Percentiles rank a stretch among this genome's conserved stretches.
phyloP scores from a whole-genome alignment of 1,140 invertebrate genomes.

The Carposina sasakii region DNA sequence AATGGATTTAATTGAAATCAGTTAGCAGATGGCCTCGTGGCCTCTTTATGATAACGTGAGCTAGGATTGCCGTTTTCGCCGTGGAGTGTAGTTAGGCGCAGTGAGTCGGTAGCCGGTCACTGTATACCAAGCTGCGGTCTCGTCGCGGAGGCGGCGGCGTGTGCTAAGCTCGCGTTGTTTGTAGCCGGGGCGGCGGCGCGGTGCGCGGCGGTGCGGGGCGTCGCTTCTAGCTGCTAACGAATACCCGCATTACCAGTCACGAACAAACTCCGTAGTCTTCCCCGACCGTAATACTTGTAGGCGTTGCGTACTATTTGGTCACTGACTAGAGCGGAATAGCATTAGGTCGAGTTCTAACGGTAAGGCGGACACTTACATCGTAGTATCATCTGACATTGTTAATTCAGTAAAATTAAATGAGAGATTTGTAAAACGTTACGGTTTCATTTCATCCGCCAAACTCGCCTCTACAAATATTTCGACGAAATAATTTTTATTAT shows the following conservation, averaged over 20 bases:
- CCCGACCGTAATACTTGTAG: background rate
- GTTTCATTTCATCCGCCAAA: slow-evolving; percentile 18
- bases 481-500: too few species aligned
- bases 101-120: too few species aligned
- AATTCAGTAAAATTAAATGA: slow-evolving; percentile 23
- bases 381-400: background rate
- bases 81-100: too few species aligned
- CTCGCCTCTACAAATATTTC: background rate
- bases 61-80: too few species aligned
- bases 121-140: background rate
- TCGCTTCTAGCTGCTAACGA: slow-evolving; percentile 26
- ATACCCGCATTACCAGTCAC: slow-evolving; percentile 10
- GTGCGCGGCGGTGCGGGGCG: slow-evolving; percentile 30
- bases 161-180: slow-evolving; percentile 8
- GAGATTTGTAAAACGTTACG: slow-evolving; percentile 12
- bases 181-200: slow-evolving; percentile 33
- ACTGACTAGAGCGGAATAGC: background rate
- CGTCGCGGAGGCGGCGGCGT: background rate
- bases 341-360: slow-evolving; percentile 7
- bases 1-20: too few species aligned
- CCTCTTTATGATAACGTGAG: too few species aligned
- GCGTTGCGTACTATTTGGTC: background rate
- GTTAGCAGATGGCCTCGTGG: too few species aligned
- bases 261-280: slow-evolving; percentile 23
- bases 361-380: slow-evolving; percentile 4